These are phyloP conservation scores for Oryzaephilus surinamensis DNA, from an alignment of 1,140 invertebrate genomes.

Conservation along the genomic window DNA sequence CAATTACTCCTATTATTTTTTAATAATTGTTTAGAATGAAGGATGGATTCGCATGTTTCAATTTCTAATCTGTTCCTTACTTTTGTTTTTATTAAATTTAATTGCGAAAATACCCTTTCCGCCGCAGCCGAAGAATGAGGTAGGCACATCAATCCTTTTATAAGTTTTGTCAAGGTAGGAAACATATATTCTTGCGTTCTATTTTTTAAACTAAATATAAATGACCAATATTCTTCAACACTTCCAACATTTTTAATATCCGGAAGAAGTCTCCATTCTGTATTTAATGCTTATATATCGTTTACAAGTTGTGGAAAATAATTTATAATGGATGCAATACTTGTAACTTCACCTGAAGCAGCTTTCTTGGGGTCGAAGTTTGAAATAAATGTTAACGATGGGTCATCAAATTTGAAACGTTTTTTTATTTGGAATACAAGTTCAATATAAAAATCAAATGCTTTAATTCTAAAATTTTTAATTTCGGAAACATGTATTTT, in stretches of 20 bases:
- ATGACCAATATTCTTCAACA: conserved; percentile 1
- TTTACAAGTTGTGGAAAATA: conserved; percentile 1
- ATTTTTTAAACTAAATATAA: conserved; percentile 6
- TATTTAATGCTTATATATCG: background rate
- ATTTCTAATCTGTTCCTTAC: conserved; percentile 1
- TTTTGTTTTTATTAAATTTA: conserved; percentile 9
- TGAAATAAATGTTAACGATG: background rate
- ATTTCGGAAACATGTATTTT: background rate
- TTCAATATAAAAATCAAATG: background rate
- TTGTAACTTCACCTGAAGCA: background rate
- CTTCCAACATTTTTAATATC: background rate
- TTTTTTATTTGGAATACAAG: background rate
- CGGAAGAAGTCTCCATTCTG: background rate
- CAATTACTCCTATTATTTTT: background rate
- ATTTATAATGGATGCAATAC: background rate
- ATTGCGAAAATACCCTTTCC: conserved; percentile 7
- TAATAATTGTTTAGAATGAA: conserved; percentile 3
- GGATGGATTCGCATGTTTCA: conserved; percentile 2
- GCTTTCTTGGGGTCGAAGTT: background rate
- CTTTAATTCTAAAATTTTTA: conserved; percentile 1
- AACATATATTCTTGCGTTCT: conserved; percentile 1
- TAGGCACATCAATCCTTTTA: conserved; percentile 1
- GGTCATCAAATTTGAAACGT: background rate
- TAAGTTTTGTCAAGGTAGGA: conserved; percentile 2
- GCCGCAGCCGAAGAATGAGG: conserved; percentile 7